Base-by-base conservation (phyloP, 2,888 invertebrate species). In the Mythimna vitellina region DNA sequence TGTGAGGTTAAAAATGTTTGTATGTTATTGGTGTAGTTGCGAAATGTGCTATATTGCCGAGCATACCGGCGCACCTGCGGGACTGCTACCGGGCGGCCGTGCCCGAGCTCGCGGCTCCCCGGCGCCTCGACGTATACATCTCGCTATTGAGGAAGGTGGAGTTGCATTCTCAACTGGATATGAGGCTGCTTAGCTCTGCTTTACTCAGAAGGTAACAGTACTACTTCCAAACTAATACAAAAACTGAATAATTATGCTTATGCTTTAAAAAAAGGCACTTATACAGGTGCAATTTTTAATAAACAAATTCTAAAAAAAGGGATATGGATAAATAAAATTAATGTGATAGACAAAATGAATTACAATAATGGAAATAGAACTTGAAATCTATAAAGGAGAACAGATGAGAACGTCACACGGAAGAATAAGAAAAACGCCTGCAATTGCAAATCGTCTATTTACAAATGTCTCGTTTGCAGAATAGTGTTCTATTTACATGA, bases 91-190 rank as follows among this genome's bases (percentile, higher is more conserved):
- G 94, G 64, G 92, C 93, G 51, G 95, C 96, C 29, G 96, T 94
- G 1, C 95, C 96, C 0, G 85, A 92, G 46, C 86, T 95, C 29
- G 91, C 92, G 61, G 95, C 97, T 38, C 97, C 97, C 0, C 92
- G 96, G 75, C 96, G 97, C 25, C 90, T 97, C 7, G 96, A 96
- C 79, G 94, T 97, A 1, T 93, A 97, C 67, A 91, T 97, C 32
- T 97, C 97, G 68, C 89, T 97, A 17, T 84, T 97, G 49, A 95
- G 96, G 83, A 97, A 97, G 91, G 90, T 97, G 69, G 98, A 98
- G 88, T 89, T 91, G 67, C 93, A 96, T 56, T 93, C 94, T 1
- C 95, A 95, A 80, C 92, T 96, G 9, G 96, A 97, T 85, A 93
- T 97, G 88, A 94, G 97, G 86, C 88, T 96, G 73, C 91, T 97